phyloP scores from a whole-genome alignment of 1,140 invertebrate species.

The Pinna nobilis region DNA sequence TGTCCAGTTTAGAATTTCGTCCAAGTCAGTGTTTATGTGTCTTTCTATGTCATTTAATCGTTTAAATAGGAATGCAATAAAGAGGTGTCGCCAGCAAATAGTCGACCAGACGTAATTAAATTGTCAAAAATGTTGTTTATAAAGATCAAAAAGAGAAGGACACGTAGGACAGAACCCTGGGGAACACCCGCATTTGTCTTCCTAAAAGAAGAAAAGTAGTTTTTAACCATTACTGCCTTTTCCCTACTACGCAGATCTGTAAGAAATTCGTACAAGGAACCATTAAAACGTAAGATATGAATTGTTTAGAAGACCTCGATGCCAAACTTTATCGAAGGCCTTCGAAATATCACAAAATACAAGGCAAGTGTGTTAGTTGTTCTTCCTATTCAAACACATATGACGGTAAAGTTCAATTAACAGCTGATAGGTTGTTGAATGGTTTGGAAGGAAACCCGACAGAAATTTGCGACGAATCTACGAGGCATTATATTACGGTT shows the following conservation, averaged over 20 bases:
- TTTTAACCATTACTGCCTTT: too few species aligned
- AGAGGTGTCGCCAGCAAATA: background rate
- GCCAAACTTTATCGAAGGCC: too few species aligned
- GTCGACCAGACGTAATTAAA: background rate
- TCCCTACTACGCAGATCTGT: background rate
- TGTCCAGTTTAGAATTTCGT: background rate
- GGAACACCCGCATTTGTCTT: background rate
- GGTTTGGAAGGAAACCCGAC: background rate
- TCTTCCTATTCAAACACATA: background rate
- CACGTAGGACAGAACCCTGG: background rate
- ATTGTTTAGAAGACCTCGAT: background rate
- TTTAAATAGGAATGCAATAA: conserved; percentile 1
- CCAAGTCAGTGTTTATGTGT: too few species aligned
- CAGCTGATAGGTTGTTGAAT: background rate
- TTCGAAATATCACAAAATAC: too few species aligned
- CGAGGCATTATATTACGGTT: too few species aligned
- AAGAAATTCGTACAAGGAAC: background rate
- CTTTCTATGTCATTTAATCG: background rate
- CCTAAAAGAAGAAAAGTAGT: conserved; percentile 1
- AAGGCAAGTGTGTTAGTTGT: background rate
- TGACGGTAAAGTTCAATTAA: background rate
- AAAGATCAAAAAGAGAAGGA: conserved; percentile 1
- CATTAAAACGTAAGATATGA: background rate
- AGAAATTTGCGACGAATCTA: too few species aligned
- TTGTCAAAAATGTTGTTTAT: background rate